Percentiles rank a stretch among this genome's conserved stretches.
phyloP scores from a whole-genome alignment of 2,113 vertebrate genomes.

The Tyto alba region DNA sequence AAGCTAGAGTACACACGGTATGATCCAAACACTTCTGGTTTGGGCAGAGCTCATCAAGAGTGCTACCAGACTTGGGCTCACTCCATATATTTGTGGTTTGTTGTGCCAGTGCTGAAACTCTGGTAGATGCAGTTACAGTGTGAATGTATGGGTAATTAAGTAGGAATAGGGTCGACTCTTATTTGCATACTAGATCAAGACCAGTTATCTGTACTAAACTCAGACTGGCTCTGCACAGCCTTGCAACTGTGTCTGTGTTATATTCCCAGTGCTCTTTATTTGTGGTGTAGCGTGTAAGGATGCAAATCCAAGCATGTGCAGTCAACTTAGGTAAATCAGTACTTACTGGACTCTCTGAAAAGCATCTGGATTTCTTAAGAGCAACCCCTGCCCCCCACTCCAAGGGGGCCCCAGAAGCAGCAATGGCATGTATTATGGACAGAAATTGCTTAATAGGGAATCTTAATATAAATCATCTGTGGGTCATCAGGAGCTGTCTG shows the following conservation, averaged over 20 bases:
- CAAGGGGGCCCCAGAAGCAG: background rate
- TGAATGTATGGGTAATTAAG: background rate
- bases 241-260: background rate
- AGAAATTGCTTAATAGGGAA: background rate
- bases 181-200: background rate
- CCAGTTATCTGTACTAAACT: background rate
- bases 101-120: background rate
- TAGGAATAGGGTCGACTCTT: background rate
- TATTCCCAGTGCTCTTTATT: background rate
- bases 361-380: background rate
- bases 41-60: background rate
- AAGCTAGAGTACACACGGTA: fast-evolving
- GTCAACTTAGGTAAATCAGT: background rate
- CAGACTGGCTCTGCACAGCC: background rate
- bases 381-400: background rate
- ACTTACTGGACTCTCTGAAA: background rate
- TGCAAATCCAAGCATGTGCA: background rate
- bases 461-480: background rate
- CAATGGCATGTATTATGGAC: background rate
- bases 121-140: background rate
- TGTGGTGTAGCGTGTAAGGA: background rate
- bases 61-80: background rate
- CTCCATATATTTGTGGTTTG: background rate
- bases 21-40: background rate
- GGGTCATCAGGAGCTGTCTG: background rate